A percentile compares a stretch with the other conserved stretches of the same genome.
These are phyloP conservation scores for Tyto alba DNA, from an alignment of 2,113 vertebrate species.

Conservation along the genomic window DNA sequence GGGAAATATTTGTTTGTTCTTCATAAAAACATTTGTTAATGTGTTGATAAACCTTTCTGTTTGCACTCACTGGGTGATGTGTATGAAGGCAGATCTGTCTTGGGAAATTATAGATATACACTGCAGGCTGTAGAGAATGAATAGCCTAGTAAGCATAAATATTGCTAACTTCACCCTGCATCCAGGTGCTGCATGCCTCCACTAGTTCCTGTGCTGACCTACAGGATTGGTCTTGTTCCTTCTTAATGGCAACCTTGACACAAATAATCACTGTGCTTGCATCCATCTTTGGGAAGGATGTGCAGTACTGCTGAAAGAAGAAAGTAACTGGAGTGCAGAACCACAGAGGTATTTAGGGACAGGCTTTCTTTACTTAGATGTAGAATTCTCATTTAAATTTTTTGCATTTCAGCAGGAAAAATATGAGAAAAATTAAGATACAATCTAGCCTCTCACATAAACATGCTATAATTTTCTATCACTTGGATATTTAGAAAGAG, in stretches of 20 bases:
- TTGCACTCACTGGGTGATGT: not conserved
- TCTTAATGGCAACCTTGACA: slow-evolving; percentile 23
- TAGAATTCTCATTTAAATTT: not conserved
- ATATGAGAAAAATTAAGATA: not conserved
- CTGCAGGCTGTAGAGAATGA: not conserved
- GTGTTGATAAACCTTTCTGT: not conserved
- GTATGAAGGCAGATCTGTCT: not conserved
- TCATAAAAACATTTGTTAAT: not conserved
- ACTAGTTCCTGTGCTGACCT: not conserved
- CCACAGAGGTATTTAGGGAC: not conserved
- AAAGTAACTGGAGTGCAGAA: not conserved
- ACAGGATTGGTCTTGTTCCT: not conserved
- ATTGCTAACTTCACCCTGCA: not conserved
- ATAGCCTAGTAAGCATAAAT: not conserved
- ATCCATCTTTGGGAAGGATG: not conserved
- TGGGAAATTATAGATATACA: not conserved
- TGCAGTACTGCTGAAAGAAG: not conserved
- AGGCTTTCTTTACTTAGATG: not conserved
- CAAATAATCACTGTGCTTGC: not conserved
- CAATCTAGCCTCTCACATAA: not conserved
- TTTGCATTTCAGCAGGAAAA: not conserved
- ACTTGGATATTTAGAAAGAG: not conserved
- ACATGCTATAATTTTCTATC: not conserved
- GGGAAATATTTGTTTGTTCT: not conserved
- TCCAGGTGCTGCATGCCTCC: not conserved